Evolutionary conservation across 2,797 vertebrate species (phyloP), one percentile per base, ranked within the genome.

Genomic region (Urosaurus nigricauda): DNA sequence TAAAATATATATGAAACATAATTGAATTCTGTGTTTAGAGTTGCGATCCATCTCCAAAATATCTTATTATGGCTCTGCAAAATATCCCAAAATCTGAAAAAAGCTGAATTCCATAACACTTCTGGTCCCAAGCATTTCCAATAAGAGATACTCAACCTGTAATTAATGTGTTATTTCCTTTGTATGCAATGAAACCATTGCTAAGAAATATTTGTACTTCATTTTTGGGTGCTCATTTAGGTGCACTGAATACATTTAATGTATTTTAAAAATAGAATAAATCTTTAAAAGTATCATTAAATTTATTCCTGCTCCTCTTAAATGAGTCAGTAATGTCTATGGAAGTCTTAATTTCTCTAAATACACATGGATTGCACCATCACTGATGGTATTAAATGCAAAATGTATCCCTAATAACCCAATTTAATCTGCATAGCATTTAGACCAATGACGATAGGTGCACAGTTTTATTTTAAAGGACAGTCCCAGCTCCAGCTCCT

Each of bases 151-250:
- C 43, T 43, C 43, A 43, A 43, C 43, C 43, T 43, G 43, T 82
- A 68, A 83, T n/a, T 83, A 83, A 68, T 70, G 40, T 71, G 65
- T 4, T 53, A 0, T 32, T 90, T 26, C 19, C 0, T 73, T 71
- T 65, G 70, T 16, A 32, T 13, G 13, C 24, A 7, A 7, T 87
- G 21, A 2, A 68, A 13, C 90, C 13, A 0, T 0, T 11, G 2
- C 0, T 26, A 0, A 14, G 24, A 4, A 24, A 0, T 9, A 0
- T 65, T 78, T 71, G 9, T 0, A 0, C 68, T 11, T 74, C 26
- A 0, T 56, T 79, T 58, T 47, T 82, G 17, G n/a, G 35, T 0
- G 78, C 16, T 51, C 16, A 74, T 2, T 68, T 85, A 58, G 40
- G 17, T 29, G 58, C 16, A 1, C 56, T 40, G 86, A 29, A 1